These are phyloP conservation scores for Lasioglossum marginatum DNA, from an alignment of 2,888 invertebrate genomes.

Conservation along the genomic window DNA sequence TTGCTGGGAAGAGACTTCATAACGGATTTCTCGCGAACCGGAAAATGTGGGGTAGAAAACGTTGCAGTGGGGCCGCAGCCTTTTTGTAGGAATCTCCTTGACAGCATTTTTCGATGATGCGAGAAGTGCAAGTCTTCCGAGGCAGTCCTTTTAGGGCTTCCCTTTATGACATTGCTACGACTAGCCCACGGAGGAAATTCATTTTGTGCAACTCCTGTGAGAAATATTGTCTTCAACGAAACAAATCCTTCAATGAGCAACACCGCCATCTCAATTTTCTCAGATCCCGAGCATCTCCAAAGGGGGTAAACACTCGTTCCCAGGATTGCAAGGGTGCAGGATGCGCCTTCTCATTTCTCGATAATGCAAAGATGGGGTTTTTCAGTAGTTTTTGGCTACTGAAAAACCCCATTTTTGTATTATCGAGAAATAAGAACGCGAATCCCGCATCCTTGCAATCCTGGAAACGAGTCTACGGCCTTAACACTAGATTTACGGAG, in stretches of 20 bases:
- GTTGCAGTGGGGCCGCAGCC: conserved; percentile 3
- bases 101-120: conserved; percentile 38
- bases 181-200: conserved; percentile 10
- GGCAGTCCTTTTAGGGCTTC: background rate
- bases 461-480: too few relatives aligned
- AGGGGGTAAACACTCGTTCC: too few relatives aligned
- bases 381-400: too few relatives aligned
- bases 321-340: too few relatives aligned
- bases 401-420: too few relatives aligned
- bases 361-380: too few relatives aligned
- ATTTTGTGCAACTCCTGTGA: background rate
- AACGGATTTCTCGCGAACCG: conserved; percentile 33
- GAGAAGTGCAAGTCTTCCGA: conserved; percentile 21
- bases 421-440: too few relatives aligned
- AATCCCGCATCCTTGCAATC: too few relatives aligned
- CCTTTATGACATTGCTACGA: background rate
- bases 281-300: too few relatives aligned
- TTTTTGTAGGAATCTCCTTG: conserved; percentile 18
- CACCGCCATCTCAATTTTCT: background rate
- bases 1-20: conserved; percentile 9
- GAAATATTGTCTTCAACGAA: background rate
- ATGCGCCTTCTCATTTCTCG: too few relatives aligned
- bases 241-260: background rate
- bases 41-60: conserved; percentile 27
- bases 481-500: too few relatives aligned